Evolutionary conservation across 2,888 invertebrate species (phyloP), one percentile per base, ranked within the genome.

Genomic region (Orthosia cruda): DNA sequence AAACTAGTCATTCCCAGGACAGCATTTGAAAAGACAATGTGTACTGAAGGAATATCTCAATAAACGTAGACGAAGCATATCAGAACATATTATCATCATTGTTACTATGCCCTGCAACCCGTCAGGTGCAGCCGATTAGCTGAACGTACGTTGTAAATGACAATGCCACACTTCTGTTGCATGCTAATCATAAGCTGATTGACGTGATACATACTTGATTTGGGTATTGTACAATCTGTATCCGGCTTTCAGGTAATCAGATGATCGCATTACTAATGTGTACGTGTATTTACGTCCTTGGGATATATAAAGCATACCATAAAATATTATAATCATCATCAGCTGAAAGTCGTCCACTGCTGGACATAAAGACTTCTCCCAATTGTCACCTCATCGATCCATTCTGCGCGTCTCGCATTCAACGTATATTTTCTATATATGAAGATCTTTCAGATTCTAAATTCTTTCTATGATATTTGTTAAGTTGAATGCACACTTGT

Each of bases 71-170:
- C 26, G 50, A 71, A 55, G 20, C 50, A 32, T 61, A 16, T 32
- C 20, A 20, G 15, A 16, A 13, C 13, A 5, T 9, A 78, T 59
- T 9, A 78, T 59, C 26, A 72, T 62, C 49, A 79, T 80, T 79
- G 45, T 71, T 32, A 50, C 20, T 54, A 45, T 62, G 75, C 45
- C 20, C 20, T 45, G 26, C 26, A 47, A 50, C 32, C 15, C 20
- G 71, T 71, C 71, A 76, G 64, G 68, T 69, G 69, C 79, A 81
- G 52, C 9, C 16, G 32, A 54, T 76, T 76, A 76, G 61, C 70
- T 45, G 49, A 77, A 63, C 58, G 77, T 62, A 13, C 66, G 62
- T 77, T 23, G 67, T 58, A 58, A 54, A 66, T 67, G 58, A 75
- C 75, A 78, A 67, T 55, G 49, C 16, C 52, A 54, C 49, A 62